Percentiles rank a stretch among this genome's conserved stretches.
Conservation (phyloP, 1,140 invertebrate genomes). For the Nasonia vitripennis region DNA sequence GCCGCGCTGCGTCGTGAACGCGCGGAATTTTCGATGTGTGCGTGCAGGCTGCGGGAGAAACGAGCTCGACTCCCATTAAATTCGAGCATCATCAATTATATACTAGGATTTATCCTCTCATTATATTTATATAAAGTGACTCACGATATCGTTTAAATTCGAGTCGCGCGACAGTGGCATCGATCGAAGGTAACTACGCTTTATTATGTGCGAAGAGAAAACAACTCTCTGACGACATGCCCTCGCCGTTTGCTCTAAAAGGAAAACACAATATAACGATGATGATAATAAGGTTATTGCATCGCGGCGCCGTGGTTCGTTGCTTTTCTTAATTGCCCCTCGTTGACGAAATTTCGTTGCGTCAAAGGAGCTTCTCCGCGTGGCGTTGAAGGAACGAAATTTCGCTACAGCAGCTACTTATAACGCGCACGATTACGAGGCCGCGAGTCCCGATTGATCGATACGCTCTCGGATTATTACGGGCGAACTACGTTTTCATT, state of each 20-base stretch:
- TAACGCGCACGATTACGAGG: not conserved
- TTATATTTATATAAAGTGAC: not conserved
- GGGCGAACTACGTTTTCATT: not conserved
- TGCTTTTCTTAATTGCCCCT: not conserved
- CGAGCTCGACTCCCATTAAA: no score
- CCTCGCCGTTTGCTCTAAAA: not conserved
- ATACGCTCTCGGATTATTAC: not conserved
- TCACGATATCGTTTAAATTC: not conserved
- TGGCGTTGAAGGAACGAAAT: not conserved
- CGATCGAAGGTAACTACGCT: not conserved
- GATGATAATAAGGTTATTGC: not conserved
- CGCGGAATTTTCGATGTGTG: no score
- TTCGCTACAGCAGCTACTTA: not conserved
- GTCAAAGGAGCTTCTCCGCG: not conserved
- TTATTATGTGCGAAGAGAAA: constrained; percentile 5
- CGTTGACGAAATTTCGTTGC: constrained; percentile 1
- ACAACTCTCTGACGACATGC: constrained; percentile 8
- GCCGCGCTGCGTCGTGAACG: no score
- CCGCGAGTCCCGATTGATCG: not conserved
- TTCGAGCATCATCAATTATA: no score
- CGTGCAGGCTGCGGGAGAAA: no score
- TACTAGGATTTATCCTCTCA: no score
- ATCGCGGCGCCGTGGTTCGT: not conserved
- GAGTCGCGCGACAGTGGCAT: not conserved
- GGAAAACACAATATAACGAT: not conserved